phyloP scores from a whole-genome alignment of 2,888 invertebrate species.

The Cepaea hortensis region DNA sequence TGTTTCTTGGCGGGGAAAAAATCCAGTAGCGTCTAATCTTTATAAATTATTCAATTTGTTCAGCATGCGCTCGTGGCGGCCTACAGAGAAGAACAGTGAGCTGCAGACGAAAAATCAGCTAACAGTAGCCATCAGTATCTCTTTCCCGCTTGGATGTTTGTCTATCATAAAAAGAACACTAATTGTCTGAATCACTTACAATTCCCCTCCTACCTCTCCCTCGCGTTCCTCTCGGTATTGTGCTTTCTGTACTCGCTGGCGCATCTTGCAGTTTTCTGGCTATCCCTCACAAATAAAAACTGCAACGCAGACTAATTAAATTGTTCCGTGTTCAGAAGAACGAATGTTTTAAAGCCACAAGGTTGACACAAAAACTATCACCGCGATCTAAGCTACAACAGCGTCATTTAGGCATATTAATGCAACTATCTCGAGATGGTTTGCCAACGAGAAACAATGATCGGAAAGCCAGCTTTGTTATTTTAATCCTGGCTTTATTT shows the following conservation, averaged over 20 bases:
- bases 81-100: neutral
- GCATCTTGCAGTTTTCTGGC: neutral
- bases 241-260: neutral
- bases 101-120: neutral
- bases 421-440: neutral
- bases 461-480: neutral
- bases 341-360: neutral
- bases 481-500: neutral
- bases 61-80: neutral
- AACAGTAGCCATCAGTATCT: slow-evolving; percentile 10
- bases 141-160: slow-evolving; percentile 10
- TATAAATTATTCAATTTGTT: slow-evolving; percentile 44
- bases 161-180: slow-evolving; percentile 29
- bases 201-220: neutral
- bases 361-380: neutral
- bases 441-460: slow-evolving; percentile 1
- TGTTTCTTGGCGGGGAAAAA: slow-evolving; percentile 23
- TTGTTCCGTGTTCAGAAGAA: neutral
- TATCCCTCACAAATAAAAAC: neutral
- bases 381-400: neutral
- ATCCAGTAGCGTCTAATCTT: slow-evolving; percentile 42
- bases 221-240: neutral
- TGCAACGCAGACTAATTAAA: slow-evolving; percentile 18
- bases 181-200: slow-evolving; percentile 33
- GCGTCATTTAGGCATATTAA: slow-evolving; percentile 11